Percentiles rank a stretch among this genome's conserved stretches.
Evolutionary conservation across 2,888 invertebrate genomes (phyloP).

Genomic region (Rosalia funebris): DNA sequence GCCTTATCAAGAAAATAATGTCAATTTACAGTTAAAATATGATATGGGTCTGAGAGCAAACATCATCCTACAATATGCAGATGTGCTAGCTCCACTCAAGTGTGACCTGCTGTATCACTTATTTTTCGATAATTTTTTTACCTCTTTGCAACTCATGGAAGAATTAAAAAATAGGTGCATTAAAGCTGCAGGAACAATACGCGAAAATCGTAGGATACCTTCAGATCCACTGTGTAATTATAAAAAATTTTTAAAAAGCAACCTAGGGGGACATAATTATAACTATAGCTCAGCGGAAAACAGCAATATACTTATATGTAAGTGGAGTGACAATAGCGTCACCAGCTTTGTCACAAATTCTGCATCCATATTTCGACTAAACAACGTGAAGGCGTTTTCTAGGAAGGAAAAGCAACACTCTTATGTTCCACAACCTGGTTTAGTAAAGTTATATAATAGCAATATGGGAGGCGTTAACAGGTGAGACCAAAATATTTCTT

Average conservation of each 20-base stretch:
- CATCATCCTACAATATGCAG: constrained; percentile 37
- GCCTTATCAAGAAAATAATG: constrained; percentile 48
- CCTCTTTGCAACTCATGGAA: constrained; percentile 20
- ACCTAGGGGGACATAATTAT: background rate
- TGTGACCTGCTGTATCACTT: constrained; percentile 14
- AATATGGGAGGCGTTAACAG: constrained; percentile 19
- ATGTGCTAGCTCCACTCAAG: constrained; percentile 5
- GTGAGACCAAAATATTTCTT: constrained; percentile 4
- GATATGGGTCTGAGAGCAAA: constrained; percentile 36
- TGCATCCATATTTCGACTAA: background rate
- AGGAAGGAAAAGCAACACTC: constrained; percentile 9
- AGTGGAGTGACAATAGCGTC: constrained; percentile 18
- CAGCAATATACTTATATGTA: background rate
- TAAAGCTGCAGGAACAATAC: constrained; percentile 25
- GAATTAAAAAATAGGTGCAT: constrained; percentile 4
- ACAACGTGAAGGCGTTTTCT: constrained; percentile 12
- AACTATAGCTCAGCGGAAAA: background rate
- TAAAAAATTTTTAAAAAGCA: background rate
- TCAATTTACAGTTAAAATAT: constrained; percentile 29
- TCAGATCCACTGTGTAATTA: constrained; percentile 18
- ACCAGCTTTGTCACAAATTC: constrained; percentile 7
- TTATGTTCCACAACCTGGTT: constrained; percentile 1
- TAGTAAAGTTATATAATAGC: constrained; percentile 9
- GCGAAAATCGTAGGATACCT: constrained; percentile 26
- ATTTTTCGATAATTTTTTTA: constrained; percentile 35